These are phyloP conservation scores for Taurulus bubalis DNA, from an alignment of 2,113 vertebrate species.

Conservation along the genomic window DNA sequence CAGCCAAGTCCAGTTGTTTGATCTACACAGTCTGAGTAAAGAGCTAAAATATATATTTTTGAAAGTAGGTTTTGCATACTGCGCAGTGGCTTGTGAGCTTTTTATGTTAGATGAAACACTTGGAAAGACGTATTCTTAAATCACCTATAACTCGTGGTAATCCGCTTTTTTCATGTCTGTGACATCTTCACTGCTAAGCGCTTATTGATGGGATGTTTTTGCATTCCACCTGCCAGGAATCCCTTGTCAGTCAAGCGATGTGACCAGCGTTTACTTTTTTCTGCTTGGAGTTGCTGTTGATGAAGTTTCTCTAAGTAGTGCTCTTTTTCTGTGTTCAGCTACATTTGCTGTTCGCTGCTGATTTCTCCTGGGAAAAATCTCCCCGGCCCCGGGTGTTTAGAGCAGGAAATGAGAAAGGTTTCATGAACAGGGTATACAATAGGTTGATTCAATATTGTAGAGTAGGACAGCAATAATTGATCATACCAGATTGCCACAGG, in stretches of 20 bases:
- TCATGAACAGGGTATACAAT: conserved; percentile 42
- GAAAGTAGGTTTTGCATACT: conserved; percentile 56
- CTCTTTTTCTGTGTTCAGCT: conserved; percentile 10
- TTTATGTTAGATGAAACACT: conserved; percentile 69
- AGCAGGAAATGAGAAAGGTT: conserved; percentile 61
- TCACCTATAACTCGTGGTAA: conserved; percentile 51
- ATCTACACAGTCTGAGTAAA: conserved; percentile 48
- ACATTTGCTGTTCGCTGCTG: conserved; percentile 31
- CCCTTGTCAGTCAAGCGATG: conserved; percentile 48
- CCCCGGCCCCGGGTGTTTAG: conserved; percentile 14
- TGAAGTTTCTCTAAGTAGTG: conserved; percentile 23
- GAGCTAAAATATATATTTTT: conserved; percentile 36
- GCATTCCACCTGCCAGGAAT: conserved; percentile 30
- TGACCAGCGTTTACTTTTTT: conserved; percentile 22
- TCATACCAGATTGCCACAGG: conserved; percentile 29
- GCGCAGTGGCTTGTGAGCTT: conserved; percentile 32
- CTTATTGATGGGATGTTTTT: conserved; percentile 47
- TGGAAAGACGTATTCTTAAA: conserved; percentile 55
- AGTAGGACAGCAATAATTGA: conserved; percentile 30
- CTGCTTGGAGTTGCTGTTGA: conserved; percentile 29
- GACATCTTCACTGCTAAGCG: conserved; percentile 39
- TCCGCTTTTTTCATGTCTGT: conserved; percentile 37
- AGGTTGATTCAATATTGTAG: conserved; percentile 27
- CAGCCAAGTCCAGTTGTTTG: conserved; percentile 60
- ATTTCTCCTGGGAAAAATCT: conserved; percentile 60